Conservation (phyloP, 2,888 invertebrate species). For the Cephus rjabovi region DNA sequence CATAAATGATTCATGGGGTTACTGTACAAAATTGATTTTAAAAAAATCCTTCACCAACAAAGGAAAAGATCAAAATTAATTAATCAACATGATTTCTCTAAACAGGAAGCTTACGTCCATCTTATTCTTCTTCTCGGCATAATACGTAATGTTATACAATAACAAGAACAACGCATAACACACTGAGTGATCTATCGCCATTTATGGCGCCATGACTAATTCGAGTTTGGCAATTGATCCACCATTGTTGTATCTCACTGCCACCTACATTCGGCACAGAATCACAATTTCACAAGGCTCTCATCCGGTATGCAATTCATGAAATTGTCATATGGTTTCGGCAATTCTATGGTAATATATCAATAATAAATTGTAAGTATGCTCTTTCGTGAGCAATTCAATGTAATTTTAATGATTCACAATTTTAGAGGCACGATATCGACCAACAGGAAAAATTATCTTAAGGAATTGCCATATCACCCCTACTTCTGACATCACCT, state of each 20-base stretch:
- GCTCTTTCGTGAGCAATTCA: neutral
- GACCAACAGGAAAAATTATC: neutral
- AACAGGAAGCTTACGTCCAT: neutral
- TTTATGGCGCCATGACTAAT: slow-evolving; percentile 17
- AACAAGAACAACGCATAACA: neutral
- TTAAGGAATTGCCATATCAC: neutral
- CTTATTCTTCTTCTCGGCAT: neutral
- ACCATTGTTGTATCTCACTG: slow-evolving; percentile 15
- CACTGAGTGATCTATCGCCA: slow-evolving; percentile 1
- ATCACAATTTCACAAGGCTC: neutral
- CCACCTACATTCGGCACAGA: slow-evolving; percentile 16
- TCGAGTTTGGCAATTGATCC: slow-evolving; percentile 16
- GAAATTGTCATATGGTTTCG: neutral
- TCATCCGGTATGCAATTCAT: neutral
- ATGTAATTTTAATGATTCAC: neutral
- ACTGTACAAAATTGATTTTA: neutral
- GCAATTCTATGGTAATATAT: neutral
- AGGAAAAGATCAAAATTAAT: neutral
- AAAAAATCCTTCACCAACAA: neutral
- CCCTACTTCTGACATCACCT: neutral
- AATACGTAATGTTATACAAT: neutral
- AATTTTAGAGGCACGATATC: neutral
- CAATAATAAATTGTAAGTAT: neutral
- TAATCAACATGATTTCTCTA: neutral
- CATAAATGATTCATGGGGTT: neutral